Evolutionary conservation across 2,888 invertebrate species (phyloP).

Genomic region (Selenia dentaria): DNA sequence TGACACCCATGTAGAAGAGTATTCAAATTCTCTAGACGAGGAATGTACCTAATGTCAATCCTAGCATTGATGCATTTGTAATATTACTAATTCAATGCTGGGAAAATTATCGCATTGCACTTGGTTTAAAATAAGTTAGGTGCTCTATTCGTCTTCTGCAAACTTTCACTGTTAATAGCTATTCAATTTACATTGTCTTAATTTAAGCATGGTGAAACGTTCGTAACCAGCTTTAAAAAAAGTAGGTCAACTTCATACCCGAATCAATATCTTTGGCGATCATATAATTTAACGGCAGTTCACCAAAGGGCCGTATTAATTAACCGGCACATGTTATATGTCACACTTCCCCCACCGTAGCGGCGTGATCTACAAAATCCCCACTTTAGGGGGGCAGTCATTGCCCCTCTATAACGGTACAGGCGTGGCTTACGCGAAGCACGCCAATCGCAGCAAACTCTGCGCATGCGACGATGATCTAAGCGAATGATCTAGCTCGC

Average conservation of each 20-base stretch:
- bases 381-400: slow-evolving; percentile 76
- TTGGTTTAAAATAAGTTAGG: too few relatives aligned
- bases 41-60: too few relatives aligned
- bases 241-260: slow-evolving; percentile 28
- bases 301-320: slow-evolving; percentile 63
- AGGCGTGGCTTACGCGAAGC: slow-evolving; percentile 73
- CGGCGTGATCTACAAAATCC: slow-evolving; percentile 69
- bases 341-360: slow-evolving; percentile 64
- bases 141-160: too few relatives aligned
- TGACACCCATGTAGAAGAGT: too few relatives aligned
- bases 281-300: slow-evolving; percentile 47
- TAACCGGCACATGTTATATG: slow-evolving; percentile 70
- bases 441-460: slow-evolving; percentile 77
- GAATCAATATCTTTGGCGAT: slow-evolving; percentile 20
- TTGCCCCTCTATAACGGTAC: slow-evolving; percentile 81
- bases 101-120: too few relatives aligned
- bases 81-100: too few relatives aligned
- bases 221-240: too few relatives aligned
- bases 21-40: too few relatives aligned
- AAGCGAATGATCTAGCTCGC: slow-evolving; percentile 81
- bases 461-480: slow-evolving; percentile 68
- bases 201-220: too few relatives aligned
- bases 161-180: too few relatives aligned
- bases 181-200: too few relatives aligned
- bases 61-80: too few relatives aligned